A percentile compares a stretch with the other conserved stretches of the same genome.
Evolutionary conservation across 2,888 invertebrate species (phyloP).

Genomic region (Melinaea marsaeus): DNA sequence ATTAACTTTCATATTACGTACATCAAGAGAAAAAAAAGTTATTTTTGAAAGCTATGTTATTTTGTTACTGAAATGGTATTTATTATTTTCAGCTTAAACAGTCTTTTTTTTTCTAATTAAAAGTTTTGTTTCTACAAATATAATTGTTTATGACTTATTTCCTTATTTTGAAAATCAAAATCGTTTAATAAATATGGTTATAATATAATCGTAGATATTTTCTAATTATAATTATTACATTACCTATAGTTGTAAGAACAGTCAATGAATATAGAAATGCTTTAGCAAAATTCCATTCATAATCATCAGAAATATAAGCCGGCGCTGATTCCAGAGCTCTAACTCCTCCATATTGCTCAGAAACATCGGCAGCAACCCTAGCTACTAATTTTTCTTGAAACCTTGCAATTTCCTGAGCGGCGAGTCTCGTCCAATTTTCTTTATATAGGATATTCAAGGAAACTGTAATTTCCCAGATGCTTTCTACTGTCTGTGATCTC

Average conservation of each 20-base stretch:
- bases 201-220: not conserved
- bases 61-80: too few species aligned
- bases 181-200: too few species aligned
- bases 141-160: too few species aligned
- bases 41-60: not conserved
- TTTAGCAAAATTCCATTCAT: slow-evolving; percentile 92
- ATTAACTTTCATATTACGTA: slow-evolving; percentile 7
- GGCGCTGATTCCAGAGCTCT: slow-evolving; percentile 69
- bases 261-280: slow-evolving; percentile 96
- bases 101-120: too few species aligned
- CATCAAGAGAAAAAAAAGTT: not conserved
- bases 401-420: slow-evolving; percentile 81
- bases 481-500: slow-evolving; percentile 85
- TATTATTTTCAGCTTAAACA: too few species aligned
- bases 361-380: slow-evolving; percentile 86
- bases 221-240: slow-evolving; percentile 36
- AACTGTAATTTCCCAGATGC: slow-evolving; percentile 94
- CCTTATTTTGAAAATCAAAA: too few species aligned
- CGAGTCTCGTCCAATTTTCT: slow-evolving; percentile 92
- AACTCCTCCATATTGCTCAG: slow-evolving; percentile 72
- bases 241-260: slow-evolving; percentile 94
- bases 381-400: slow-evolving; percentile 90
- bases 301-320: slow-evolving; percentile 72
- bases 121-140: too few species aligned
- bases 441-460: slow-evolving; percentile 91